Conservation (phyloP, 1,140 invertebrate genomes). For the Bradysia coprophila region DNA sequence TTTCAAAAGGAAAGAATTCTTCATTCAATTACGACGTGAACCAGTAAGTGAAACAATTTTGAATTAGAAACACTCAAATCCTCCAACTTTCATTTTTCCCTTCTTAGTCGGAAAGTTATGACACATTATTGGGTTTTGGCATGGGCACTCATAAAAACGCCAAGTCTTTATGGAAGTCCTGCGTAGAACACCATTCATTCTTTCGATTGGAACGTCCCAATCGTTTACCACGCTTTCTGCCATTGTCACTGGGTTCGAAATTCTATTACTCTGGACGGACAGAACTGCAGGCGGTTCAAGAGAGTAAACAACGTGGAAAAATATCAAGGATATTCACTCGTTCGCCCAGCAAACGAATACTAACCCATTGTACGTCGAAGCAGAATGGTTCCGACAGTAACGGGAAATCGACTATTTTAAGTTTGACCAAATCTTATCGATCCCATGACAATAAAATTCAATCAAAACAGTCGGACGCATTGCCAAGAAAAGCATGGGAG, state of each 20-base stretch:
- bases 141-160: conserved; percentile 84
- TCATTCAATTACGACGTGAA: conserved; percentile 85
- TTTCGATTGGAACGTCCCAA: conserved; percentile 77
- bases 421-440: conserved; percentile 30
- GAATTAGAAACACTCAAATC: neutral
- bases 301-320: conserved; percentile 56
- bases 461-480: conserved; percentile 37
- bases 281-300: conserved; percentile 84
- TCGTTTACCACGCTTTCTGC: conserved; percentile 36
- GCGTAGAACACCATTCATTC: conserved; percentile 97
- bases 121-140: conserved; percentile 85
- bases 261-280: conserved; percentile 73
- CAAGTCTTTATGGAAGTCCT: conserved; percentile 92
- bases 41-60: conserved; percentile 36
- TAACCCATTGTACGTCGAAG: conserved; percentile 10
- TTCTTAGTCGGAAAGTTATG: conserved; percentile 82
- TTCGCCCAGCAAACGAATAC: conserved; percentile 29
- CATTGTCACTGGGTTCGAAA: conserved; percentile 38
- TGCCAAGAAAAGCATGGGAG: conserved; percentile 62
- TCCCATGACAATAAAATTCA: conserved; percentile 55
- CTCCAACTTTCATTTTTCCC: conserved; percentile 11
- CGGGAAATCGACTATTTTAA: conserved; percentile 24
- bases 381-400: conserved; percentile 24
- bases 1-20: conserved; percentile 97
- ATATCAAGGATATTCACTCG: conserved; percentile 71